phyloP scores from a whole-genome alignment of 2,113 vertebrate species.

The Suricata suricatta region DNA sequence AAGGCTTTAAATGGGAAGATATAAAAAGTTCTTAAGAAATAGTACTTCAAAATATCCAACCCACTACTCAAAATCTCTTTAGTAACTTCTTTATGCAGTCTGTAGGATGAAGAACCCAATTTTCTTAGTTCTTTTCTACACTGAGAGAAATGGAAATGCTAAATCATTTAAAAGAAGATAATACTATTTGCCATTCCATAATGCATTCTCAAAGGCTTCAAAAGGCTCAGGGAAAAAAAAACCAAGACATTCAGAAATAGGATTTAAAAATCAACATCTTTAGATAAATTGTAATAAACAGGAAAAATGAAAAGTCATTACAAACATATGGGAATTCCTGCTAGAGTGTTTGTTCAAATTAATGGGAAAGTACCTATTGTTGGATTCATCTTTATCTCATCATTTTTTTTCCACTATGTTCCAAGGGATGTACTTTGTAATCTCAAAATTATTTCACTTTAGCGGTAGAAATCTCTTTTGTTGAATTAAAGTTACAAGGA shows the following conservation, averaged over 20 bases:
- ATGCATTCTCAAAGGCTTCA: neutral
- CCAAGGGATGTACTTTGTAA: neutral
- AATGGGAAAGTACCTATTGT: neutral
- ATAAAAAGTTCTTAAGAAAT: constrained; percentile 24
- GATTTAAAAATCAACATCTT: constrained; percentile 59
- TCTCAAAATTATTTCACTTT: neutral
- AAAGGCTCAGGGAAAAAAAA: constrained; percentile 4
- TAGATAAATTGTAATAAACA: constrained; percentile 46
- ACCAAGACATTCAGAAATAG: constrained; percentile 16
- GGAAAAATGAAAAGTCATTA: constrained; percentile 57
- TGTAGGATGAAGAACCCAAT: neutral
- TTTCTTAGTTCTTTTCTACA: constrained; percentile 20
- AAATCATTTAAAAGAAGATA: constrained; percentile 41
- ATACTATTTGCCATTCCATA: constrained; percentile 39
- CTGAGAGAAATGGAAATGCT: neutral
- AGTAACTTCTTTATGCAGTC: constrained; percentile 7
- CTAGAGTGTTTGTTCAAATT: constrained; percentile 48
- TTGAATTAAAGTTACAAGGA: neutral
- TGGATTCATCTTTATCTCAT: neutral
- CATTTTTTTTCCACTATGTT: neutral
- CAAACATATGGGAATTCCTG: neutral
- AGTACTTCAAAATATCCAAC: neutral
- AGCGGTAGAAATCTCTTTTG: neutral
- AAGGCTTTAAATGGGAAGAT: neutral
- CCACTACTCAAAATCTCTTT: neutral